Evolutionary conservation across 1,140 invertebrate species (phyloP).

Genomic region (Hyles vespertilio): DNA sequence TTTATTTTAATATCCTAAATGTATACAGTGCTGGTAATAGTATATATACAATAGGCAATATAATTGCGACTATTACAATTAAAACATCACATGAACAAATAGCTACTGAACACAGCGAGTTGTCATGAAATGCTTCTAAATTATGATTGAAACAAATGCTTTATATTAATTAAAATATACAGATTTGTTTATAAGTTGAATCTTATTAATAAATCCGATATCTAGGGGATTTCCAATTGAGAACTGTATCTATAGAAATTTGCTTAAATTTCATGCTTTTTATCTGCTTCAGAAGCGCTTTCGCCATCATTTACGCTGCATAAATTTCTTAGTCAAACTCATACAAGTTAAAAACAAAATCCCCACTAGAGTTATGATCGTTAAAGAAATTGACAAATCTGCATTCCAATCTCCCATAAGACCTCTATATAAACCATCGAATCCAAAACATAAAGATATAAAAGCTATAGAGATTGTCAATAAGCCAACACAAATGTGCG

Average conservation of each 20-base stretch:
- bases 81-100: not conserved
- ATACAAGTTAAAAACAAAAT: constrained; percentile 14
- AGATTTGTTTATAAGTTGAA: too few species aligned
- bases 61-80: not conserved
- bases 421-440: constrained; percentile 17
- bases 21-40: too few species aligned
- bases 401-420: constrained; percentile 16
- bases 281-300: not conserved
- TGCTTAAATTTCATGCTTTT: too few species aligned
- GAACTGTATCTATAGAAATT: too few species aligned
- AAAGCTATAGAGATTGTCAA: constrained; percentile 26
- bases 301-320: not conserved
- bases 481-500: constrained; percentile 19
- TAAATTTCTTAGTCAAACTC: not conserved
- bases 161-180: too few species aligned
- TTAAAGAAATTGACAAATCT: constrained; percentile 24
- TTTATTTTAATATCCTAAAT: constrained; percentile 1
- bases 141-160: too few species aligned
- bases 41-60: too few species aligned
- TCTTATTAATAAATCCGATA: not conserved
- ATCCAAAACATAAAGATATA: constrained; percentile 25
- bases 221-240: not conserved
- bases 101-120: constrained; percentile 1
- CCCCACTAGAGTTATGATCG: constrained; percentile 26
- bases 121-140: not conserved